Evolutionary conservation across 1,140 invertebrate genomes (phyloP), one percentile per base, ranked within the genome.

Genomic region (Drosophila pruinosa): DNA sequence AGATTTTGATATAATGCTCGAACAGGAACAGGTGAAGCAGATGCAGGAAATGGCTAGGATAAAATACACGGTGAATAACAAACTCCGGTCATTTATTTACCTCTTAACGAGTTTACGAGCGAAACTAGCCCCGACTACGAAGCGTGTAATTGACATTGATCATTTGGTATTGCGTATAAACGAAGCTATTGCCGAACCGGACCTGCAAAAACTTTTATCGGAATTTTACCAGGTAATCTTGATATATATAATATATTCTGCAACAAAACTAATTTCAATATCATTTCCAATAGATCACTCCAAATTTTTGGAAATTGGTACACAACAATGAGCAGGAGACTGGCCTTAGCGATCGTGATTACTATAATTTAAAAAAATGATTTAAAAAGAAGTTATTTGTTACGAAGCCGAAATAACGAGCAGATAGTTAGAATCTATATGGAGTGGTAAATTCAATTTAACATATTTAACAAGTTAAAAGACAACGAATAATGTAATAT

Each of bases 31-130:
- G 4, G 47, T 90, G 45, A 72, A 78, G 2, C 47, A 31, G 28
- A 63, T n/a, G n/a, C n/a, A 79, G 58, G 89, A 79, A 2, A 78
- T 68, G 5, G 43, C 39, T 19, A 82, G 90, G 70, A 90, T 88
- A 3, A 70, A 76, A 31, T 61, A 64, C 2, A 54, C 90, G 12
- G n/a, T 90, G 4, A 78, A 90, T 31, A 45, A 63, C 1, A 52
- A 90, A 1, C 90, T 90, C 39, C 83, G 68, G 4, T 68, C 83
- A 28, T 88, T 90, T 50, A 85, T 90, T 22, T 72, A 63, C 2
- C 90, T 85, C 17, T 90, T 90, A 7, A 72, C 68, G 15, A 78
- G 81, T 6, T 74, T 90, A 2, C 71, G 62, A 3, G 41, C 50
- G 0, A 63, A 70, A 10, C 48, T 90, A 15, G 54, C 38, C 19